A percentile compares a stretch with the other conserved stretches of the same genome.
These are phyloP conservation scores for Pheucticus melanocephalus DNA, from an alignment of 2,113 vertebrate species.

Conservation along the genomic window DNA sequence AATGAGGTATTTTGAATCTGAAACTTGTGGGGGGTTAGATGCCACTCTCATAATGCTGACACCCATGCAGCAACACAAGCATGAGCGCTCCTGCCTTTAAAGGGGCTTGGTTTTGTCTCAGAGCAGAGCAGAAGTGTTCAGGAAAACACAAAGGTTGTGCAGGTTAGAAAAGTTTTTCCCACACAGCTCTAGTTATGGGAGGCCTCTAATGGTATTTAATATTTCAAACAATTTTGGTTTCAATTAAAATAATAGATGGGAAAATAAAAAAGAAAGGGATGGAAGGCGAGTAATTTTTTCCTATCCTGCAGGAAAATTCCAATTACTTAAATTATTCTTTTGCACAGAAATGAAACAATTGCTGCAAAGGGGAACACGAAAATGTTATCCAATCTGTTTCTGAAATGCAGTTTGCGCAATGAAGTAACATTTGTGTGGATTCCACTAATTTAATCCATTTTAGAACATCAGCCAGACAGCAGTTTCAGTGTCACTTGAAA, in stretches of 20 bases:
- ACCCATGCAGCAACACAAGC: background rate
- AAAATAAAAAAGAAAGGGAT: conserved; percentile 18
- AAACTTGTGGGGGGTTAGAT: background rate
- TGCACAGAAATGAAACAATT: conserved; percentile 48
- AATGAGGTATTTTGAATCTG: background rate
- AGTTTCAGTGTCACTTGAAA: background rate
- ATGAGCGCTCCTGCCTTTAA: background rate
- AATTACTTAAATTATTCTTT: conserved; percentile 40
- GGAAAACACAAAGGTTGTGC: background rate
- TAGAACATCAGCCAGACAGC: background rate
- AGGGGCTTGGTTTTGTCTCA: background rate
- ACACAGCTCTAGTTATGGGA: background rate
- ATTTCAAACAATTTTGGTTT: conserved; percentile 45
- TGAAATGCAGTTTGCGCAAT: conserved; percentile 1
- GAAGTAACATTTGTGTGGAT: background rate
- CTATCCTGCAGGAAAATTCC: conserved; percentile 47
- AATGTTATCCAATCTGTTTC: conserved; percentile 17
- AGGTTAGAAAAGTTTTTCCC: conserved; percentile 2
- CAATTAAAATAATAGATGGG: conserved; percentile 36
- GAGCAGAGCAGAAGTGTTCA: background rate
- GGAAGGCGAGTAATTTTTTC: background rate
- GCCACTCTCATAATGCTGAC: background rate
- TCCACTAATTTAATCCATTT: background rate
- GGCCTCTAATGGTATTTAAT: background rate
- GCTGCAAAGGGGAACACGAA: background rate